Base-by-base conservation (phyloP, 2,113 vertebrate species). In the Strix uralensis region DNA sequence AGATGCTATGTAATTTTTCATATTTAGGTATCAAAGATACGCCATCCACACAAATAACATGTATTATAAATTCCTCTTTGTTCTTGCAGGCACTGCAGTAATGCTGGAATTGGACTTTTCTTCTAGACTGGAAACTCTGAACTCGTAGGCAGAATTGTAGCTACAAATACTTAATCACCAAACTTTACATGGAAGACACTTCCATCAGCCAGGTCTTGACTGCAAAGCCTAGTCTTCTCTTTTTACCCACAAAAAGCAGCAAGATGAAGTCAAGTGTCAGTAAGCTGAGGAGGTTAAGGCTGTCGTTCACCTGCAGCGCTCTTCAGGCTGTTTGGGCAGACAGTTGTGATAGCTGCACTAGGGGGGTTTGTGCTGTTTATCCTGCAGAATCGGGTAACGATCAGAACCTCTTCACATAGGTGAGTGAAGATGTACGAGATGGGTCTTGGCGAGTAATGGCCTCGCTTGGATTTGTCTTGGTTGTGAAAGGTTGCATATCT, bases 351-450 rank as follows among this genome's bases (percentile, higher is more conserved):
- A 30, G 15, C 54, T 86, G 38, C 40, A 4, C 15, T 4, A 9
- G 36, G 10, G 5, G 54, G 54, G 54, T 59, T 29, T 61, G 4
- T 19, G 32, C 36, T 77, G 4, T 80, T 92, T 32, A 10, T 80
- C 23, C 58, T 44, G 25, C 6, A 47, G 27, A 3, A 40, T 1
- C 0, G 8, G 44, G 2, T 1, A 8, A 57, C 7, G 26, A 22
- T 59, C 23, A 26, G 73, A n/a, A 40, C 34, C 30, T 82, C 36
- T 34, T 66, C 25, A 30, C 3, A 0, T 3, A 23, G 42, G 47
- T 11, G 40, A 51, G 55, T 18, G 32, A 46, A 25, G 73, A 72
- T 51, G 58, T 27, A 6, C 2, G 2, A 36, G 58, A 6, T 52
- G 57, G 47, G 6, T 81, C 25, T 71, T 44, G 49, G 8, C n/a